Evolutionary conservation across 1,140 invertebrate genomes (phyloP).

Genomic region (Dolichoris vasculosae): DNA sequence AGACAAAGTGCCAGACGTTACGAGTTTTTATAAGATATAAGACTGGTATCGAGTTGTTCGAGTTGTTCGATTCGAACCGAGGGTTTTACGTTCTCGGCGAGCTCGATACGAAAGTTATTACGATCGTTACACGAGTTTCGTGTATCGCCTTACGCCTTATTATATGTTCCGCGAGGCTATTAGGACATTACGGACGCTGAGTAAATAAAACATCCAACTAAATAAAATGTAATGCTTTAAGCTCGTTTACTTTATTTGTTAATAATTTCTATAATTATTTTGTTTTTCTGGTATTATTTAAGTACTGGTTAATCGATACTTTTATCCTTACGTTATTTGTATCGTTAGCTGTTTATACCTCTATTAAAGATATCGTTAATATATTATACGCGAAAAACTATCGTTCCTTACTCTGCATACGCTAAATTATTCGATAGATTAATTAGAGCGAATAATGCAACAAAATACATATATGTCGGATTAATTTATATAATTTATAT

Average conservation of each 20-base stretch:
- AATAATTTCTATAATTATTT: not conserved
- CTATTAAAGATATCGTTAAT: not conserved
- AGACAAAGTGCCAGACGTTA: not conserved
- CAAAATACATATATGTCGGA: not conserved
- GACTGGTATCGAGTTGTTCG: no score
- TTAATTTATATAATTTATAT: not conserved
- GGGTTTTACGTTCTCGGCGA: not conserved
- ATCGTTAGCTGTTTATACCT: not conserved
- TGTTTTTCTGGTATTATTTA: not conserved
- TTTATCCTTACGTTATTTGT: not conserved
- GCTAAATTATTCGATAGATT: no score
- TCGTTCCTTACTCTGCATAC: no score
- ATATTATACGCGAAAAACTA: no score
- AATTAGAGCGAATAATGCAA: not conserved
- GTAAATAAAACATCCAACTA: not conserved
- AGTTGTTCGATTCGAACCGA: no score
- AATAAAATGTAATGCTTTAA: not conserved
- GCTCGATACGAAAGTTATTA: not conserved
- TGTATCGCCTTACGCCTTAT: not conserved
- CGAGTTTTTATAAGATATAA: no score
- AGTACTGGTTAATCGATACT: not conserved
- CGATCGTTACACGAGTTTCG: not conserved
- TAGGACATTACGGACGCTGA: not conserved
- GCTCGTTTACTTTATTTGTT: not conserved
- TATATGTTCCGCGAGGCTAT: not conserved